phyloP scores from a whole-genome alignment of 2,888 invertebrate species.

The Iphiclides podalirius region DNA sequence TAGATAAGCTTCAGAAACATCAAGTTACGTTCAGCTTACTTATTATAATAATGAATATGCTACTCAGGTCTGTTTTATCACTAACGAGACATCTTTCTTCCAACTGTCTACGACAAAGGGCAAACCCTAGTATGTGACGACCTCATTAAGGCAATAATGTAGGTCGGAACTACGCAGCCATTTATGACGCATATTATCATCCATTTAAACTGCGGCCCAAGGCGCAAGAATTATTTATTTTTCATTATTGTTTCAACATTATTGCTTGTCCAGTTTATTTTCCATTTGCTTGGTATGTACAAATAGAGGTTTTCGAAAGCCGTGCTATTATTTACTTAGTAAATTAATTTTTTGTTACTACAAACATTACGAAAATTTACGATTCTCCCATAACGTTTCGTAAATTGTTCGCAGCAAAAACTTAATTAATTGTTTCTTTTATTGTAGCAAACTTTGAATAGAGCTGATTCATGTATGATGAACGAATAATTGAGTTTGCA shows the following conservation, averaged over 20 bases:
- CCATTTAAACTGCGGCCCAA: not conserved
- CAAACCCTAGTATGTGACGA: constrained; percentile 47
- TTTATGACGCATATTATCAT: constrained; percentile 29
- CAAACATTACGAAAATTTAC: no score
- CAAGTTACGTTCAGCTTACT: no score
- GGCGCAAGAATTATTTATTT: not conserved
- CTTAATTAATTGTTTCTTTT: no score
- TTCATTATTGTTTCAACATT: not conserved
- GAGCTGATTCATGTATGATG: no score
- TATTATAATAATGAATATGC: not conserved
- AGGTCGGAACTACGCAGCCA: constrained; percentile 45
- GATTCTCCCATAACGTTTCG: no score
- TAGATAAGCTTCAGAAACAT: no score
- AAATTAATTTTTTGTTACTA: not conserved
- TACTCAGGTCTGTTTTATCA: constrained; percentile 3
- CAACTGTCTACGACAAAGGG: constrained; percentile 44
- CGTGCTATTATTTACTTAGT: not conserved
- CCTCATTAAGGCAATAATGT: constrained; percentile 51
- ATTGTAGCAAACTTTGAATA: no score
- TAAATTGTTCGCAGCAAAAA: no score
- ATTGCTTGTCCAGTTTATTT: no score
- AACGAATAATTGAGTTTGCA: no score
- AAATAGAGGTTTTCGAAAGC: no score
- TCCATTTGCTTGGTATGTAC: no score
- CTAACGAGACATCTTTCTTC: constrained; percentile 18